These are phyloP conservation scores for Hirundo rustica DNA, from an alignment of 2,797 vertebrate species.

Conservation along the genomic window DNA sequence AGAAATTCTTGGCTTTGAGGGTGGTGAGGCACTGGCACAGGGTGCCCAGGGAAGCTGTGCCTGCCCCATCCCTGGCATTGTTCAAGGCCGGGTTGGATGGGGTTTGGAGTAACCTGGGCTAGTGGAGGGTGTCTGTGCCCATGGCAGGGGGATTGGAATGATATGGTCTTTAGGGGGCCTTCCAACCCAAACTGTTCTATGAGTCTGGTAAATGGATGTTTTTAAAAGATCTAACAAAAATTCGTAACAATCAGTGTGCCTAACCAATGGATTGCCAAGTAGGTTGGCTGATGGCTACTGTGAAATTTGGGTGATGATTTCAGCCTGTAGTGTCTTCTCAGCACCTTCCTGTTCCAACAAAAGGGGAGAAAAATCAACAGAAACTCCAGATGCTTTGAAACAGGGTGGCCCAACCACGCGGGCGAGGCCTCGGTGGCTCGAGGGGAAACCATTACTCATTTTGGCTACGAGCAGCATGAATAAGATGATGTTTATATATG, in stretches of 20 bases:
- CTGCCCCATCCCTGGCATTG: background rate
- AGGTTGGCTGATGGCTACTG: fast-evolving
- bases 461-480: background rate
- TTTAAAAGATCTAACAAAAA: background rate
- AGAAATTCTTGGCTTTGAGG: background rate
- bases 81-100: fast-evolving
- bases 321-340: background rate
- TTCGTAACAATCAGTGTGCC: too few species aligned
- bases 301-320: background rate
- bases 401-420: background rate
- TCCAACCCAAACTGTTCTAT: background rate
- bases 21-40: background rate
- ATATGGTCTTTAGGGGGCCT: background rate
- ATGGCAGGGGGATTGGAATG: background rate
- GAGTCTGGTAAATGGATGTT: background rate
- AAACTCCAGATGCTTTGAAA: background rate
- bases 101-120: background rate
- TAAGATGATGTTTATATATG: background rate
- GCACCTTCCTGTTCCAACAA: background rate
- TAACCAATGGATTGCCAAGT: background rate
- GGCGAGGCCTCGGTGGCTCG: background rate
- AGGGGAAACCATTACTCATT: background rate
- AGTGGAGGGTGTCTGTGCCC: background rate
- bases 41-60: background rate
- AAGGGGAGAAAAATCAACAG: background rate